Base-by-base conservation (phyloP, 1,140 invertebrate species). In the Mizuhopecten yessoensis region DNA sequence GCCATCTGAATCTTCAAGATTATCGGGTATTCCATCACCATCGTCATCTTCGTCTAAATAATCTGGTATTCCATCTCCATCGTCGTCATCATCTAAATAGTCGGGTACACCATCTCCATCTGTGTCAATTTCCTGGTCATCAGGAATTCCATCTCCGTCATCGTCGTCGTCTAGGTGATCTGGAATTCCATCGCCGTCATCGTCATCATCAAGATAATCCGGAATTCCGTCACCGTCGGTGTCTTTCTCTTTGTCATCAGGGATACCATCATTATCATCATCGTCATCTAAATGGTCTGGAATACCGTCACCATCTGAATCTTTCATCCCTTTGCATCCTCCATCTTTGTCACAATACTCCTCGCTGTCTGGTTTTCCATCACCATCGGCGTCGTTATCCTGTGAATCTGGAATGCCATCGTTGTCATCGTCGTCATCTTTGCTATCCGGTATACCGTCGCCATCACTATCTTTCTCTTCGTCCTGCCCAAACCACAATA, bases 301-400 rank as follows among this genome's bases (percentile, higher is more conserved):
- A 42, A 96, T 96, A 23, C 96, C 96, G 93, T 96, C 96, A 23
- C 94, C 94, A 91, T 96, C 96, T 49, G 92, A 90, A 86, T 94
- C 93, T 89, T 95, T 93, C 29, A 75, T 75, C n/a, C 94, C 93
- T 33, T 93, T 95, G 23, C 95, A 95, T 91, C 95, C 94, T 88
- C 94, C 94, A 93, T 95, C 94, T 88, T 93, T 93, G 90, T 96
- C 95, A 90, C 94, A 93, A 42, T 95, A 92, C 29, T 95, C 94
- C 10, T 93, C 86, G 86, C 94, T 91, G 89, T 96, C 95, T 87
- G 96, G 94, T 75, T 95, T 94, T 87, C 96, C 95, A 93, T 96
- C 96, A 86, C 95, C 94, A 87, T 96, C 95, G 89, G 93, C 94
- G 93, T 96, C 96, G 92, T 96, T 93, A 87, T 96, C 96, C 36